phyloP scores from a whole-genome alignment of 2,113 vertebrate species.

The Muntiacus reevesi region DNA sequence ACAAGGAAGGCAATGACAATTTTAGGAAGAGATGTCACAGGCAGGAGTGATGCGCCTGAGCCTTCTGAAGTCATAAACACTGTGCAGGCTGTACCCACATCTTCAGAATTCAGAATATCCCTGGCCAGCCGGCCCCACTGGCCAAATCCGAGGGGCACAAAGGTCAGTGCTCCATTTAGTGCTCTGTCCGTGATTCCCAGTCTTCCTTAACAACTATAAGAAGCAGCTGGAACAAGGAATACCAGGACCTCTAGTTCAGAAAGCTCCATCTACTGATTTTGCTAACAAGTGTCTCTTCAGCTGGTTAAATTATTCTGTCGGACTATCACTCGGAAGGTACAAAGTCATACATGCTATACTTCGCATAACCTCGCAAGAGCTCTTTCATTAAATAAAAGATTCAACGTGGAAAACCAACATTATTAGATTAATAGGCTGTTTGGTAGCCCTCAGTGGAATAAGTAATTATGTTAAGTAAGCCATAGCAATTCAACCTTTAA shows the following conservation, averaged over 20 bases:
- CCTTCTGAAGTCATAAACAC: conserved; percentile 1
- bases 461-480: conserved; percentile 49
- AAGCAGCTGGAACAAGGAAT: neutral
- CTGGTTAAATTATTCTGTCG: conserved; percentile 26
- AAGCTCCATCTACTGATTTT: neutral
- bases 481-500: neutral
- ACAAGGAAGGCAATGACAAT: neutral
- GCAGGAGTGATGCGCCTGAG: neutral
- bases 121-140: neutral
- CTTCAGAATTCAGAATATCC: neutral
- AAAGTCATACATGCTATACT: neutral
- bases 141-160: neutral
- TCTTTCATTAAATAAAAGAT: conserved; percentile 40
- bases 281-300: neutral
- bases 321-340: conserved; percentile 19
- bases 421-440: conserved; percentile 53
- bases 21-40: neutral
- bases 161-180: neutral
- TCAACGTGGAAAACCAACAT: conserved; percentile 30
- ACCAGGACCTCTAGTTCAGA: neutral
- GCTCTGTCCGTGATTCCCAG: neutral
- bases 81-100: neutral
- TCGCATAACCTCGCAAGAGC: conserved; percentile 38
- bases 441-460: conserved; percentile 37
- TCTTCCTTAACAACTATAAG: neutral